phyloP scores from a whole-genome alignment of 1,140 invertebrate genomes.

The Apocrypta bakeri region DNA sequence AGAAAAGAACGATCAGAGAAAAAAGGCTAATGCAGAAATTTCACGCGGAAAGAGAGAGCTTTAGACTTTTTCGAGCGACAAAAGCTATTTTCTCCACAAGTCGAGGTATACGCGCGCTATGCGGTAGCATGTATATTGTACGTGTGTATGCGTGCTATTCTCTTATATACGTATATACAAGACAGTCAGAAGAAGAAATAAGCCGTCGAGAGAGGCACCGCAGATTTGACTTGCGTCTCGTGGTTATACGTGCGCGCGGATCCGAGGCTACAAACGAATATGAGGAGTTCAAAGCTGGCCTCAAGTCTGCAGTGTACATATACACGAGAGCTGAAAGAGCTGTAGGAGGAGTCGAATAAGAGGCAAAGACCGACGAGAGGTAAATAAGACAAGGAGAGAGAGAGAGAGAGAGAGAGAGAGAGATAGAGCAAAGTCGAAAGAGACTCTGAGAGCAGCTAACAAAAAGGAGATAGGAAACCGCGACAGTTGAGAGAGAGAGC shows the following conservation, averaged over 20 bases:
- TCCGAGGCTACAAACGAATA: background rate
- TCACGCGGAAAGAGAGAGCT: slow-evolving; percentile 36
- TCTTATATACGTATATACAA: too few relatives aligned
- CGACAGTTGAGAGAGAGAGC: slow-evolving; percentile 47
- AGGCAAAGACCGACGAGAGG: background rate
- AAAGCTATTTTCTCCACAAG: background rate
- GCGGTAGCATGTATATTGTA: background rate
- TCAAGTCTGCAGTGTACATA: background rate
- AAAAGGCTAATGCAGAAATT: slow-evolving; percentile 26
- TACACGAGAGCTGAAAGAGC: background rate
- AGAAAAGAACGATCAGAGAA: slow-evolving; percentile 47
- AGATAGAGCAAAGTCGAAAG: background rate
- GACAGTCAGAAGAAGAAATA: too few relatives aligned
- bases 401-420: background rate
- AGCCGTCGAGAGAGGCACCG: too few relatives aligned
- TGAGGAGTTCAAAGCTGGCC: slow-evolving; percentile 2
- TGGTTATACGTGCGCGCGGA: too few relatives aligned
- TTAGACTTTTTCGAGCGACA: slow-evolving; percentile 45
- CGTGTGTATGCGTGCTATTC: too few relatives aligned
- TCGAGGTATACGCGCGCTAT: too few relatives aligned
- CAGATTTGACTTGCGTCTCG: too few relatives aligned
- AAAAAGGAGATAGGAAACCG: slow-evolving; percentile 46
- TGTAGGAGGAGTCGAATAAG: slow-evolving; percentile 9
- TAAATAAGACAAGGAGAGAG: background rate
- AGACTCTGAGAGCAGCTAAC: background rate